Evolutionary conservation across 2,797 vertebrate species (phyloP).

Genomic region (Sylvia borin): DNA sequence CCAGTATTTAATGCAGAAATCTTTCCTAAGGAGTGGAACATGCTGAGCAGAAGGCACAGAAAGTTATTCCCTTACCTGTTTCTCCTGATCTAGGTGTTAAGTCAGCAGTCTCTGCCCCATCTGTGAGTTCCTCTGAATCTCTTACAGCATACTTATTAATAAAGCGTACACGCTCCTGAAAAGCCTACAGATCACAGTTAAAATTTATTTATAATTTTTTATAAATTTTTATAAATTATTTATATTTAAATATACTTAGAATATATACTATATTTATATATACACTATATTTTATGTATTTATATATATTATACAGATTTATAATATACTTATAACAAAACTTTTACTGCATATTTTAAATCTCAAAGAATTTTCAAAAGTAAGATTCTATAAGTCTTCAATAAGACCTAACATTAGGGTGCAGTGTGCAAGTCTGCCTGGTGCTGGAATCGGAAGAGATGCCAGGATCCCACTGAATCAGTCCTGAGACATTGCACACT

Average conservation of each 20-base stretch:
- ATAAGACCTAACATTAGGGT: background rate
- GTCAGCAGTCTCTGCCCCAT: background rate
- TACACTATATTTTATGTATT: too few relatives aligned
- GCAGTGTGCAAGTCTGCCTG: background rate
- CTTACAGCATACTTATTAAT: slow-evolving; percentile 68
- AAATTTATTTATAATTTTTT: too few relatives aligned
- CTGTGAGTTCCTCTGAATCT: background rate
- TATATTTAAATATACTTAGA: too few relatives aligned
- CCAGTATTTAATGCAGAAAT: background rate
- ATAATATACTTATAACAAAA: background rate
- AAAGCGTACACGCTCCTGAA: slow-evolving; percentile 82
- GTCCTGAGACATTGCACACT: background rate
- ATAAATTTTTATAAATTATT: too few relatives aligned
- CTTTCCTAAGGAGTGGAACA: background rate
- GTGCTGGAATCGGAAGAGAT: background rate
- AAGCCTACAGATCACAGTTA: slow-evolving; percentile 74
- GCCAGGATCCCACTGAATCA: background rate
- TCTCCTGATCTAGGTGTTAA: slow-evolving; percentile 29
- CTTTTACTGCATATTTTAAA: background rate
- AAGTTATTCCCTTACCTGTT: slow-evolving; percentile 52
- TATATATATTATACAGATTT: too few relatives aligned
- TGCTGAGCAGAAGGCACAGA: background rate
- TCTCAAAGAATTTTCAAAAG: background rate
- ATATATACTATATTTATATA: too few relatives aligned
- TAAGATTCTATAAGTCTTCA: background rate